Base-by-base conservation (phyloP, 35 echinoderm and acorn worm species). In the Strongylocentrotus purpuratus region DNA sequence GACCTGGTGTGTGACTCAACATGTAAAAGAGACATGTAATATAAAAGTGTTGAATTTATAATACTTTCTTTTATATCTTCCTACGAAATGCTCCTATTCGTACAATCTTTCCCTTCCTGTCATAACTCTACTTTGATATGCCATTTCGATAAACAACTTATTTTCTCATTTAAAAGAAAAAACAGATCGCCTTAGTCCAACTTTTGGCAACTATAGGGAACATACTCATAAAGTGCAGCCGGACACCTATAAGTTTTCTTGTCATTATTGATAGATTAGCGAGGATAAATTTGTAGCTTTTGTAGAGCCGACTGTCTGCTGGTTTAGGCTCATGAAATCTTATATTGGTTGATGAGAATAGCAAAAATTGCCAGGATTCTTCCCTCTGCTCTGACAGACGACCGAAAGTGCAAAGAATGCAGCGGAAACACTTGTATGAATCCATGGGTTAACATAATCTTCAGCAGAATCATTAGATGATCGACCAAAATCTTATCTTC, bases 351-450 rank as follows among this genome's bases (percentile, higher is more conserved):
- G 25, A 89, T 89, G 33, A 28, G 87, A 89, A 78, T n/a, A 45
- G 87, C 87, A 89, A 89, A 45, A 46, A 46, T 45, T 89, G 65
- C 65, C 20, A 5, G 65, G 65, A 78, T n/a, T 78, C 65, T 9
- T 59, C 17, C 52, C 35, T 41, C 10, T 9, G 8, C 20, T 28
- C 65, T 78, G 65, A 78, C 28, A 78, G 65, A 78, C 65, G n/a
- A 78, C 22, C 65, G 4, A 78, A 78, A 78, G 65, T 78, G 25
- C 22, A 78, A 78, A 78, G 65, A 89, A 89, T 33, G 33, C 33
- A 46, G 33, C 87, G 87, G 87, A 89, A 89, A 89, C 87, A 46
- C 32, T 89, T 89, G 87, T 89, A 89, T 32, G 87, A 89, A 89
- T 89, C 32, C 87, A 78, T n/a, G 2, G 65, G 20, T 7, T 28